These are phyloP conservation scores for Cisticola juncidis DNA, from an alignment of 2,113 vertebrate species.

Conservation along the genomic window DNA sequence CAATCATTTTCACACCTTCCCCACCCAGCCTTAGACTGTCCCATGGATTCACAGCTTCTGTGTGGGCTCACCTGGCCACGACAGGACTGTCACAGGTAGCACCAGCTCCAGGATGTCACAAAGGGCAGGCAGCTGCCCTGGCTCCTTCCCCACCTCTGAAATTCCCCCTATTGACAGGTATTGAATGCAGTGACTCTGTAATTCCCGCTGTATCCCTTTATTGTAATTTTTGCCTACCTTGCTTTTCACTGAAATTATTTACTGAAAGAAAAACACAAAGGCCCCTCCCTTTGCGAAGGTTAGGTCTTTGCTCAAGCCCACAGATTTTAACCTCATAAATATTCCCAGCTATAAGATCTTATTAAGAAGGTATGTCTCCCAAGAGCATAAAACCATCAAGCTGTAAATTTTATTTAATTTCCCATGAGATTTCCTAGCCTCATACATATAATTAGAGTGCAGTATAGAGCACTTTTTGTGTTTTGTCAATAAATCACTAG, in stretches of 20 bases:
- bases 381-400: conserved; percentile 91
- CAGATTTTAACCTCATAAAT: conserved; percentile 90
- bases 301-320: conserved; percentile 77
- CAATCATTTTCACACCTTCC: not conserved
- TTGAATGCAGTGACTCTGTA: not conserved
- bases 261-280: conserved; percentile 58
- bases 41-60: not conserved
- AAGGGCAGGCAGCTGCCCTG: not conserved
- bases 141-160: not conserved
- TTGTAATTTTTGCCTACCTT: conserved; percentile 7
- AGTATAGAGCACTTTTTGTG: conserved; percentile 91
- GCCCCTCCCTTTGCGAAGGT: conserved; percentile 69
- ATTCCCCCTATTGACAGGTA: conserved; percentile 14
- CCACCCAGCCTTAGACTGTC: not conserved
- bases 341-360: conserved; percentile 92
- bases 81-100: not conserved
- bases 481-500: conserved; percentile 96
- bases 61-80: not conserved
- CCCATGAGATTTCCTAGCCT: conserved; percentile 91
- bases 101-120: not conserved
- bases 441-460: conserved; percentile 98
- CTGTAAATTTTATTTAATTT: conserved; percentile 99
- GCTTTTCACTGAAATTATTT: conserved; percentile 62
- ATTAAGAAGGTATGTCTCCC: conserved; percentile 97
- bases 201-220: conserved; percentile 3